These are phyloP conservation scores for Hydrozoanthus gracilis DNA, from an alignment of 92 coral and sea anemone genomes.

Conservation along the genomic window DNA sequence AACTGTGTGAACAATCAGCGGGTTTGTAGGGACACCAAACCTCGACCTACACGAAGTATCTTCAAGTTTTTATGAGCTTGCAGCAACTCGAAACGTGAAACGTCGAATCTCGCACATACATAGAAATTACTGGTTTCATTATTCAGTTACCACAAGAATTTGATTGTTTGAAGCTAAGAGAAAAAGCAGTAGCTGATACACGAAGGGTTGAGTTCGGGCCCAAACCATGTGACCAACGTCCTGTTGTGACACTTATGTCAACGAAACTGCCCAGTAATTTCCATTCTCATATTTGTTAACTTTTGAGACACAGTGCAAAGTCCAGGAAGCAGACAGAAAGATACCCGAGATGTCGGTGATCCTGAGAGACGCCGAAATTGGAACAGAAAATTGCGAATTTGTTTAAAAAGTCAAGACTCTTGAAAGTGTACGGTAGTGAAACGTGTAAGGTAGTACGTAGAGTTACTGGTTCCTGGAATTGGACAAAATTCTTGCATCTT, in stretches of 20 bases:
- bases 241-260: background rate
- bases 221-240: no score
- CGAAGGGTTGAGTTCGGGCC: no score
- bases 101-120: background rate
- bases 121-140: no score
- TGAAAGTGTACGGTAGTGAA: background rate
- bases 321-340: background rate
- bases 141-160: no score
- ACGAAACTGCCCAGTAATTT: background rate
- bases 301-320: background rate
- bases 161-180: no score
- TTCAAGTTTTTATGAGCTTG: background rate
- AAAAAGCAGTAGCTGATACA: no score
- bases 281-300: background rate
- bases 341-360: background rate
- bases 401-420: background rate
- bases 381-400: background rate
- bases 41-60: background rate
- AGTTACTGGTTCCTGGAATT: background rate
- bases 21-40: background rate
- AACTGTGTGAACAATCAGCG: constrained; percentile 3
- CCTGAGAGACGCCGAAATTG: background rate
- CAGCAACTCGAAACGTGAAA: background rate
- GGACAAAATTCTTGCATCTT: background rate
- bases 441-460: no score